Evolutionary conservation across 2,888 invertebrate genomes (phyloP), one percentile per base, ranked within the genome.

Genomic region (Chymomyza caudatula): DNA sequence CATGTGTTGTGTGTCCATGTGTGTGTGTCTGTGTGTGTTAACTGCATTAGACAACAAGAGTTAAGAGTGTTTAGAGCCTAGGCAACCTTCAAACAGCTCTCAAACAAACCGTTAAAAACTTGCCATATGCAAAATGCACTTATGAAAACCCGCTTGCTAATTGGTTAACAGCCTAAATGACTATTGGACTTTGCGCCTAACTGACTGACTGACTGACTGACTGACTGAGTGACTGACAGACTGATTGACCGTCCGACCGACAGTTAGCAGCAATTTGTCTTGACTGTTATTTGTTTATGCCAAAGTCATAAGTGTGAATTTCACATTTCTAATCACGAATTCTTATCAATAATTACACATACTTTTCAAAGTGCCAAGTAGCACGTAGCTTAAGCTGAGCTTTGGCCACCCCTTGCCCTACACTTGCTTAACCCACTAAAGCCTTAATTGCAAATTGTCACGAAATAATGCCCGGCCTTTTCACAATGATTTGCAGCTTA

Each of bases 401-500:
- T 29, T 29, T 23, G 23, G 1, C 3, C 2, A 4, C 1, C 1
- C 5, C 1, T 11, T 1, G 11, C 29, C 29, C 11, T 2, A 1
- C 29, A 29, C 29, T 5, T 11, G 11, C 29, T 29, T 11, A 1
- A 29, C 29, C 29, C 29, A 29, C 29, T 29, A 29, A 37, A 11
- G 8, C 29, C 8, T 13, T 37, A 37, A 8, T 37, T 0, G 29
- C 29, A 0, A 37, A 37, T 11, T 11, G 29, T 37, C 29, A 37
- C 29, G 29, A 37, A 37, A 47, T 69, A 44, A 47, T 53, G n/a
- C 5, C 5, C 37, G 0, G 13, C 69, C 60, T 65, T 57, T 69
- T 69, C 60, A 59, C 60, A 69, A 22, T 69, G 65, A 69, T 69
- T 65, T 65, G 60, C 60, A 15, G 53, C 56, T 17, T 66, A 55